phyloP scores from a whole-genome alignment of 1,140 invertebrate genomes.

The Lethrus apterus region DNA sequence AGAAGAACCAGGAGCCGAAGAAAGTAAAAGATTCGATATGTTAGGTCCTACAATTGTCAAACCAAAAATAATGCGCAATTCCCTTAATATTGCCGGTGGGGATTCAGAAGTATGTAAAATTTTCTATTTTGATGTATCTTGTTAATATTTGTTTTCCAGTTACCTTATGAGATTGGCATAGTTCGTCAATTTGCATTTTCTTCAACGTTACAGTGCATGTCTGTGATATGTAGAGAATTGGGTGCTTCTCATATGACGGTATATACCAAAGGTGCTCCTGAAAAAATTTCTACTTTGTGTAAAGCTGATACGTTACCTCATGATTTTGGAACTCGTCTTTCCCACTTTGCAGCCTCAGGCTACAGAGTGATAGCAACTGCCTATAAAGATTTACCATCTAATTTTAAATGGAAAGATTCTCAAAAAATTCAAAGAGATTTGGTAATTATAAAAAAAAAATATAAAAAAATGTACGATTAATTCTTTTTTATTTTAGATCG shows the following conservation, averaged over 20 bases:
- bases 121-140: not conserved
- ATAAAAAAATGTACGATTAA: too few species aligned
- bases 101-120: too few species aligned
- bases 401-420: slow-evolving; percentile 53
- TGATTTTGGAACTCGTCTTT: slow-evolving; percentile 65
- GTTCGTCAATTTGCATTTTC: slow-evolving; percentile 87
- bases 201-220: slow-evolving; percentile 83
- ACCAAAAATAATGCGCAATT: too few species aligned
- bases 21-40: slow-evolving; percentile 80
- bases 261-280: slow-evolving; percentile 87
- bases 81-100: too few species aligned
- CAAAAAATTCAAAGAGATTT: slow-evolving; percentile 49
- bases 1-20: slow-evolving; percentile 81
- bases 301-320: slow-evolving; percentile 47
- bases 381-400: slow-evolving; percentile 55
- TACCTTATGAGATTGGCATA: slow-evolving; percentile 63
- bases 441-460: slow-evolving; percentile 29
- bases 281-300: slow-evolving; percentile 65
- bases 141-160: slow-evolving; percentile 17
- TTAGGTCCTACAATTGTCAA: slow-evolving; percentile 79
- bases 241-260: slow-evolving; percentile 71
- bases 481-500: slow-evolving; percentile 50
- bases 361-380: slow-evolving; percentile 83
- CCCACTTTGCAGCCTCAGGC: slow-evolving; percentile 78
- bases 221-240: slow-evolving; percentile 75